phyloP scores from a whole-genome alignment of 2,888 invertebrate genomes.

The Gerris lacustris region DNA sequence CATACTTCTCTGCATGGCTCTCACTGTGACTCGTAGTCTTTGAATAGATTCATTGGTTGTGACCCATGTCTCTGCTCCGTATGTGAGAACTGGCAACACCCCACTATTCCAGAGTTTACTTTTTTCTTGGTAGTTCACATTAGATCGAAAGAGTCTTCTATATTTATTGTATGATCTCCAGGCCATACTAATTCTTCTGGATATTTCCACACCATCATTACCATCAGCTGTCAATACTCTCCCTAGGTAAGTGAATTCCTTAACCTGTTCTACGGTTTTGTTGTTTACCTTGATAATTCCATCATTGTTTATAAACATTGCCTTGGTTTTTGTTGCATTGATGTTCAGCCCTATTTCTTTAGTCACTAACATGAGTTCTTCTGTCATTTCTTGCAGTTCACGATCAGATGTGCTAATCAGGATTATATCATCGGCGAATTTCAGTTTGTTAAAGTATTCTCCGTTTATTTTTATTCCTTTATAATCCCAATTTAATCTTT shows the following conservation, averaged over 20 bases:
- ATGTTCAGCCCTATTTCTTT: slow-evolving; percentile 2
- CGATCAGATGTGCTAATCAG: neutral
- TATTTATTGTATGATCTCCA: slow-evolving; percentile 7
- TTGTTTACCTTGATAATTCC: neutral
- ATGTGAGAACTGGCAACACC: neutral
- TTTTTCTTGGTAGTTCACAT: neutral
- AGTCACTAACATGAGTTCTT: slow-evolving; percentile 3
- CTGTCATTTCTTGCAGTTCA: slow-evolving; percentile 9
- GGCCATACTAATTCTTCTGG: slow-evolving; percentile 1
- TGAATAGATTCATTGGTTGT: neutral
- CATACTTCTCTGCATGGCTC: slow-evolving; percentile 2
- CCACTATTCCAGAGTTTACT: neutral
- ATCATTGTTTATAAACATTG: slow-evolving; percentile 5
- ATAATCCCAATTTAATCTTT: neutral
- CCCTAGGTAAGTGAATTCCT: slow-evolving; percentile 6
- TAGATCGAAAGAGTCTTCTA: neutral
- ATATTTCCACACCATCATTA: slow-evolving; percentile 1
- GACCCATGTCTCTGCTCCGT: neutral
- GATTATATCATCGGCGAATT: slow-evolving; percentile 8
- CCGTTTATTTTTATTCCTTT: slow-evolving; percentile 7
- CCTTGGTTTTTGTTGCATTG: slow-evolving; percentile 8
- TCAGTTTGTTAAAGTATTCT: slow-evolving; percentile 4
- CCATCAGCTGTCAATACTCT: neutral
- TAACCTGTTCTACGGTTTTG: neutral
- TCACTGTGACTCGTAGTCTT: neutral